These are phyloP conservation scores for Ornithorhynchus anatinus DNA, from an alignment of 2,113 vertebrate genomes.

Conservation along the genomic window DNA sequence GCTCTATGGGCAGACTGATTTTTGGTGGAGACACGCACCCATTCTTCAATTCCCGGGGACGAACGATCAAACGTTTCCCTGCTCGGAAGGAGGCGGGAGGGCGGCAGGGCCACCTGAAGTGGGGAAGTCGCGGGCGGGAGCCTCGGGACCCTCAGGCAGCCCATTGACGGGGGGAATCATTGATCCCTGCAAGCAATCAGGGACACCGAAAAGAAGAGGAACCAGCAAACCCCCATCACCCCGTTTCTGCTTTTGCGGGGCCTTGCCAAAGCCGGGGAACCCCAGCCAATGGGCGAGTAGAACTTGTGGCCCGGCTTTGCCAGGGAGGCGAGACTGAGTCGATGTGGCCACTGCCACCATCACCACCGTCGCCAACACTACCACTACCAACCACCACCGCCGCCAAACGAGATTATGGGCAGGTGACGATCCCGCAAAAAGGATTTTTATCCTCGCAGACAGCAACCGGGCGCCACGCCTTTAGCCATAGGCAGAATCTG, in stretches of 20 bases:
- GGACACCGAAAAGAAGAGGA: not conserved
- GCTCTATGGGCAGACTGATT: slow-evolving; percentile 51
- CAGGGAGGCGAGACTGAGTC: not conserved
- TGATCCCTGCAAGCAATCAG: not conserved
- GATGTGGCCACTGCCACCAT: not conserved
- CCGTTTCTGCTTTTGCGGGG: not conserved
- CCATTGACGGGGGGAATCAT: not conserved
- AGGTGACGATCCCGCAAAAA: not conserved
- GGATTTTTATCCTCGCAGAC: not conserved
- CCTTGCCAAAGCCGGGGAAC: not conserved
- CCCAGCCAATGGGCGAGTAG: not conserved
- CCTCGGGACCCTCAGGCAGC: not conserved
- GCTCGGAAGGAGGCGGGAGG: slow-evolving; percentile 32
- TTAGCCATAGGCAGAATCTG: slow-evolving; percentile 8
- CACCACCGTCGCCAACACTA: not conserved
- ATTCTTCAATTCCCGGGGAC: slow-evolving; percentile 70
- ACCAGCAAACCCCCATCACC: not conserved
- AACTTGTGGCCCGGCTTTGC: not conserved
- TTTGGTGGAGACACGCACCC: slow-evolving; percentile 69
- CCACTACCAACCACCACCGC: not conserved
- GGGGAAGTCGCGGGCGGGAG: not conserved
- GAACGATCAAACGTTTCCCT: slow-evolving; percentile 60
- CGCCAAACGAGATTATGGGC: not conserved
- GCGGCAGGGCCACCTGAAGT: not conserved
- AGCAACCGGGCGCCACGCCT: not conserved